Conservation (phyloP, 2,113 vertebrate genomes). For the Epinephelus cyanopodus region DNA sequence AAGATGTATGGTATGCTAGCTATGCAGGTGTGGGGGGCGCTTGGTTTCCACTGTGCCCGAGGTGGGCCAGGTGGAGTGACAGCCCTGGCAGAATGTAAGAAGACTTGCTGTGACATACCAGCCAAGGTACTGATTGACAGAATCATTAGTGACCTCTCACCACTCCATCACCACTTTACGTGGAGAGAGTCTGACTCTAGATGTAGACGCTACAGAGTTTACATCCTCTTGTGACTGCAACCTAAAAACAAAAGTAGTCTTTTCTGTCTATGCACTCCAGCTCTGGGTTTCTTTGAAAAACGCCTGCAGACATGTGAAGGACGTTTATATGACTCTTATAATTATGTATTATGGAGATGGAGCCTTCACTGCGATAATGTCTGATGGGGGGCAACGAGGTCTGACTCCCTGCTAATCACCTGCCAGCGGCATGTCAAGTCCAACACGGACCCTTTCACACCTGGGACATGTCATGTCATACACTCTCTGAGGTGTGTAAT, state of each 20-base stretch:
- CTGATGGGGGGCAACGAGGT: slow-evolving; percentile 57
- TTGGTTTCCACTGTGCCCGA: slow-evolving; percentile 24
- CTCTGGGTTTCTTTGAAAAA: slow-evolving; percentile 13
- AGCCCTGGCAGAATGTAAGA: slow-evolving; percentile 45
- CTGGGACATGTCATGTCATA: slow-evolving; percentile 63
- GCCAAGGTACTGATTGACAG: slow-evolving; percentile 69
- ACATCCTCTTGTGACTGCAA: background rate
- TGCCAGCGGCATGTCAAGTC: slow-evolving; percentile 65
- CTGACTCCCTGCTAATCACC: slow-evolving; percentile 72
- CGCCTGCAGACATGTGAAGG: slow-evolving; percentile 68
- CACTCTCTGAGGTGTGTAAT: slow-evolving; percentile 58
- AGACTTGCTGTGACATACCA: slow-evolving; percentile 50
- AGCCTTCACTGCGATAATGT: slow-evolving; percentile 50
- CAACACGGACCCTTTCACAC: slow-evolving; percentile 66
- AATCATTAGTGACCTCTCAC: slow-evolving; percentile 69
- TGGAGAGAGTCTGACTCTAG: slow-evolving; percentile 3
- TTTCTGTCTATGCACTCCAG: background rate
- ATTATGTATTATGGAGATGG: slow-evolving; percentile 62
- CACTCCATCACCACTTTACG: slow-evolving; percentile 45
- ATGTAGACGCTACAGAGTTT: slow-evolving; percentile 19
- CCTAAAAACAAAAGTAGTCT: background rate
- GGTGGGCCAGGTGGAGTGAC: slow-evolving; percentile 46
- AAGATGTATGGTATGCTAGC: slow-evolving; percentile 16
- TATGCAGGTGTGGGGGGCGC: slow-evolving; percentile 26
- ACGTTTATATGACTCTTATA: slow-evolving; percentile 60